Percentiles rank a stretch among this genome's conserved stretches.
Conservation (phyloP, 1,140 invertebrate species). For the Eriosoma lanigerum region DNA sequence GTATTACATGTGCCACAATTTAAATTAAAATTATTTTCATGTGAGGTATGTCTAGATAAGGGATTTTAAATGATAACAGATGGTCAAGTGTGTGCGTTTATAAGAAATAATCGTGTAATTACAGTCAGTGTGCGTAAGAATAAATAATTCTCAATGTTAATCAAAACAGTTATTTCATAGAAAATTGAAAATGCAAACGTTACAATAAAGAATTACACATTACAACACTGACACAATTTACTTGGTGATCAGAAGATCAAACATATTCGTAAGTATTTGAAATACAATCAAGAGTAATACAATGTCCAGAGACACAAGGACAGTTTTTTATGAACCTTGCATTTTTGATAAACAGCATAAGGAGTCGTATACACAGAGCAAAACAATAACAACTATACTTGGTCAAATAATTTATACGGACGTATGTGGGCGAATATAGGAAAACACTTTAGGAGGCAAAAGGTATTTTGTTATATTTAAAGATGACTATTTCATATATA, state of each 20-base stretch:
- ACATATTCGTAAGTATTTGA: not conserved
- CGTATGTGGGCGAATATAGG: too few species aligned
- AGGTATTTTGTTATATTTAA: too few species aligned
- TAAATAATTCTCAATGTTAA: not conserved
- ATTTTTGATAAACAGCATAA: too few species aligned
- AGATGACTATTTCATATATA: too few species aligned
- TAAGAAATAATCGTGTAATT: not conserved
- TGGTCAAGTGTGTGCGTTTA: not conserved
- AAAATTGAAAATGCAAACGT: not conserved
- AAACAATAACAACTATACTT: too few species aligned
- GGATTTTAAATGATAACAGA: not conserved
- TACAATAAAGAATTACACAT: not conserved
- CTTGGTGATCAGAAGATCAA: not conserved
- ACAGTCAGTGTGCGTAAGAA: not conserved
- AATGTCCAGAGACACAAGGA: too few species aligned
- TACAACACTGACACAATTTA: not conserved
- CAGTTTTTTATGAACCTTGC: too few species aligned
- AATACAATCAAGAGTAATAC: not conserved
- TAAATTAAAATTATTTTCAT: not conserved
- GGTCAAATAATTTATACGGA: too few species aligned
- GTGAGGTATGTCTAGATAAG: not conserved
- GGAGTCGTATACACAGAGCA: too few species aligned
- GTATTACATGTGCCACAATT: not conserved
- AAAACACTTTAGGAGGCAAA: too few species aligned
- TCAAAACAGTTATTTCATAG: not conserved